Evolutionary conservation across 2,888 invertebrate species (phyloP).

Genomic region (Amblyjoppa proteus): DNA sequence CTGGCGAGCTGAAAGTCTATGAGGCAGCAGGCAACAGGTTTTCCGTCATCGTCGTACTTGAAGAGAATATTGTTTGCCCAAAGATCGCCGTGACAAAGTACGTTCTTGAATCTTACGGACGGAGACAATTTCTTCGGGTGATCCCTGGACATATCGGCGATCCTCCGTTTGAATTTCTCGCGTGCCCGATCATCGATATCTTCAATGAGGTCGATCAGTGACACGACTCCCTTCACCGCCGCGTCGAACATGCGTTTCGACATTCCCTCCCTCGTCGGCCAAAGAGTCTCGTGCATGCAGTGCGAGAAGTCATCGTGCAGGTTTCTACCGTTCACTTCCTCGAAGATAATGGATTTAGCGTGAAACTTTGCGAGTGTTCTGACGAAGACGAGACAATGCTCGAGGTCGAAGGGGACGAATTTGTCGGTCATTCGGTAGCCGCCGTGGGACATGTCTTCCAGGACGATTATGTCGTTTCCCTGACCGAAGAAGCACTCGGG

Average conservation of each 20-base stretch:
- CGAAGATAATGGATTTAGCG: conserved; percentile 86
- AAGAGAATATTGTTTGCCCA: conserved; percentile 83
- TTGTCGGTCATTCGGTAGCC: conserved; percentile 89
- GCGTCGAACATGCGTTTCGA: conserved; percentile 74
- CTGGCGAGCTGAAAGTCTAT: conserved; percentile 86
- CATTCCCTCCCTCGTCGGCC: conserved; percentile 69
- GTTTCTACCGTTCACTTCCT: conserved; percentile 74
- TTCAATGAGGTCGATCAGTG: conserved; percentile 75
- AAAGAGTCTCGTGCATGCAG: conserved; percentile 78
- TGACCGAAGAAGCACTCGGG: conserved; percentile 78
- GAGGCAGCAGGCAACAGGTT: conserved; percentile 79
- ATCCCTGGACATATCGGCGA: conserved; percentile 59
- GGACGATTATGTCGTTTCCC: conserved; percentile 79
- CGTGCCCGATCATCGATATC: conserved; percentile 69
- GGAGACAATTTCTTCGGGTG: conserved; percentile 75
- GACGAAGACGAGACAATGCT: conserved; percentile 88
- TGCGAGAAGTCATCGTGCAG: conserved; percentile 75
- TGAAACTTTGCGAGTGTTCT: conserved; percentile 89
- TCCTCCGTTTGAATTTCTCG: conserved; percentile 71
- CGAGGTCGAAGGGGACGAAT: conserved; percentile 87
- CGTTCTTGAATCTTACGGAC: conserved; percentile 77
- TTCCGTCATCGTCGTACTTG: conserved; percentile 76
- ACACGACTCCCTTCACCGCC: conserved; percentile 76
- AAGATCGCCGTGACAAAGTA: conserved; percentile 83
- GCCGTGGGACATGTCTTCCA: conserved; percentile 88